phyloP scores from a whole-genome alignment of 1,140 invertebrate genomes.

The Proctacanthus coquilletti region DNA sequence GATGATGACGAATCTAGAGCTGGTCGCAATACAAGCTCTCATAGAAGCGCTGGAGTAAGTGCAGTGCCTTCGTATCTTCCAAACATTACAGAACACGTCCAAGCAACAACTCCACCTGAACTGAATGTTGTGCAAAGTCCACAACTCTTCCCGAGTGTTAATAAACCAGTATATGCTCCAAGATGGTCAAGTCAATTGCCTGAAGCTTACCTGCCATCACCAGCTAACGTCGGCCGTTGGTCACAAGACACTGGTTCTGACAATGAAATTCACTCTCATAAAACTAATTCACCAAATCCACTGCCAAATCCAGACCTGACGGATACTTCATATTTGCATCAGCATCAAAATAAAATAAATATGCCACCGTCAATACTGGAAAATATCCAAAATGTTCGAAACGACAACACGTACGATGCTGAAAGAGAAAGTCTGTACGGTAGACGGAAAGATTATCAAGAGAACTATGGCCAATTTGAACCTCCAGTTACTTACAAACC shows the following conservation, averaged over 20 bases:
- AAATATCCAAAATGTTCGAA: constrained; percentile 34
- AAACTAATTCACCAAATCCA: constrained; percentile 50
- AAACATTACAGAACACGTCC: constrained; percentile 55
- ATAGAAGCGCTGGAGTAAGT: constrained; percentile 35
- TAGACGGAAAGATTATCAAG: constrained; percentile 18
- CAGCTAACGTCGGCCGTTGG: constrained; percentile 47
- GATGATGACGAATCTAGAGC: constrained; percentile 70
- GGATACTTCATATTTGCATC: constrained; percentile 38
- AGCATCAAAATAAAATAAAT: constrained; percentile 32
- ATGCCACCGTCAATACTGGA: constrained; percentile 40
- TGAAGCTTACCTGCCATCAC: constrained; percentile 39
- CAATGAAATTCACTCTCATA: constrained; percentile 47
- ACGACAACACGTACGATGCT: constrained; percentile 32
- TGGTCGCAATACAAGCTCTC: constrained; percentile 30
- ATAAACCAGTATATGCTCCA: constrained; percentile 47
- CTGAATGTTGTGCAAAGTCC: constrained; percentile 54
- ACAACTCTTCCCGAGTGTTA: constrained; percentile 49
- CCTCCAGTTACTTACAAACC: constrained; percentile 7
- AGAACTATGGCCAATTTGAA: constrained; percentile 20
- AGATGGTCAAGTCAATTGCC: constrained; percentile 55
- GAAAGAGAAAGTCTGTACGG: constrained; percentile 18
- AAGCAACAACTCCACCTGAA: constrained; percentile 38
- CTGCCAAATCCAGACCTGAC: constrained; percentile 55
- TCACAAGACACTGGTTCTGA: constrained; percentile 61
- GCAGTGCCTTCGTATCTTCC: constrained; percentile 42